Base-by-base conservation (phyloP, 1,140 invertebrate species). In the Drosophila sucinea region DNA sequence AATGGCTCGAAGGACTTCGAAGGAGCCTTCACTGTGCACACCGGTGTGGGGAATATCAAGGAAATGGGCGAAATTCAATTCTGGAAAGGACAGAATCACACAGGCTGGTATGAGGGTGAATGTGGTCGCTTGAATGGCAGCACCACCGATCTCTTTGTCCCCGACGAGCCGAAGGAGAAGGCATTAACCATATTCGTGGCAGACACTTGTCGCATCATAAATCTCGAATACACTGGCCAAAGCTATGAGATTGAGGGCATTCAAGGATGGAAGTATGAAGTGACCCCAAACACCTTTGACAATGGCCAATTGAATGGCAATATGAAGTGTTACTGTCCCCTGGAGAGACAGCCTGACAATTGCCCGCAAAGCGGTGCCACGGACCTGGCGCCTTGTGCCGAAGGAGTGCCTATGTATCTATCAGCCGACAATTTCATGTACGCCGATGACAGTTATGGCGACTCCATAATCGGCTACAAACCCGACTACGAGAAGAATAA, bases 371-470 rank as follows among this genome's bases (percentile, higher is more conserved):
- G 70, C 35, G 95, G 95, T 1, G 92, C 94, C 3, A 93, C 96
- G 60, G 95, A 96, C 83, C 93, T 96, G 5, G 94, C 94, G 0
- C 92, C 93, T 1, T 96, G 96, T 75, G 94, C 94, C 77, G 95
- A 92, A 65, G 95, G 95, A 5, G 95, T 96, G 4, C 97, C 97
- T 0, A 95, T 96, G 23, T 97, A 95, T 79, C 91, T 97, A 23
- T 97, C 97, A 1, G 95, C 95, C 62, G 97, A 97, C 0, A 97
- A 98, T 92, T 98, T 98, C 92, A 95, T 96, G 90, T 93, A 96
- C 69, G 96, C 95, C 0, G 96, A 98, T 91, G 92, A 94, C 0
- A 94, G 92, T 72, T 96, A 97, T 60, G 74, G 84, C 5, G 72
- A 94, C 1, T 91, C 92, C 3, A 94, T 98, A 4, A 90, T 92